Conservation (phyloP, 2,113 vertebrate genomes). For the Oenanthe oenanthe region DNA sequence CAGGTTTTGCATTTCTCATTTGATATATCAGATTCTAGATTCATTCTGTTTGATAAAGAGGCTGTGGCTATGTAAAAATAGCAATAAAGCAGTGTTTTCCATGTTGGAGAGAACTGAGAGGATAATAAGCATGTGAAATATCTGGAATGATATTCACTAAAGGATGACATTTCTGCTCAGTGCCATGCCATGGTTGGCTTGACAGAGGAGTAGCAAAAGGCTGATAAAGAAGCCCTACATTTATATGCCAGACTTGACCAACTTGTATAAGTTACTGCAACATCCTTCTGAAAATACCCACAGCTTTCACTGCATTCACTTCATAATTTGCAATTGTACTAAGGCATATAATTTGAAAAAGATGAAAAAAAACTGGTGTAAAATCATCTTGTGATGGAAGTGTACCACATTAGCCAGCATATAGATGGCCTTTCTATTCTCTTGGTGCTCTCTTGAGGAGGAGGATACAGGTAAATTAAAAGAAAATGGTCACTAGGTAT, state of each 20-base stretch:
- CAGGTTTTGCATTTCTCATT: neutral
- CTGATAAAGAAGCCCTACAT: accelerated
- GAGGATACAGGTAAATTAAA: neutral
- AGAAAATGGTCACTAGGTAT: neutral
- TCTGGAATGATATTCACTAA: neutral
- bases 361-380: neutral
- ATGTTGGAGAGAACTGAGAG: neutral
- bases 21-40: neutral
- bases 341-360: neutral
- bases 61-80: neutral
- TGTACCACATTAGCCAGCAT: neutral
- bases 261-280: neutral
- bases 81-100: neutral
- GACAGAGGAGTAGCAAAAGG: neutral
- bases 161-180: neutral
- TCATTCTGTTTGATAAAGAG: neutral
- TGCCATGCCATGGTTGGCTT: neutral
- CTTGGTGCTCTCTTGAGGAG: accelerated
- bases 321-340: neutral
- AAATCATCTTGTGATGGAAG: neutral
- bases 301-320: neutral
- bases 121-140: neutral
- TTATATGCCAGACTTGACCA: neutral
- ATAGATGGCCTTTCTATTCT: neutral
- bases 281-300: neutral